Conservation (phyloP, 2,797 vertebrate genomes). For the Remorina albescens region DNA sequence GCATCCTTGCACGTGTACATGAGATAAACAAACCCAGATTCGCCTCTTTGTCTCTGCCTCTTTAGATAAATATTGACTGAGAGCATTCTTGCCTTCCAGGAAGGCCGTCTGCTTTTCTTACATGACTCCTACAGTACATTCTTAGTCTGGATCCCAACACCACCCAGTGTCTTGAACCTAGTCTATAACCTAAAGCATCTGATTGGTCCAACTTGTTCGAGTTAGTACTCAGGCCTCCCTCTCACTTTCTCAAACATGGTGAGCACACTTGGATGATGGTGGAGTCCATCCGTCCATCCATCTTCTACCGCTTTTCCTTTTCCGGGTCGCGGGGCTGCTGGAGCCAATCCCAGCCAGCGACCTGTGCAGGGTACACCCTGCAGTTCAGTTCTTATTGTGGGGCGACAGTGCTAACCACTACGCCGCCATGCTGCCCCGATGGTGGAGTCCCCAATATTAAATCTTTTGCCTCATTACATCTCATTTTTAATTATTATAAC, state of each 20-base stretch:
- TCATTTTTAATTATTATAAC: constrained; percentile 4
- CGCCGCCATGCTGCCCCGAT: too few relatives aligned
- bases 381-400: too few relatives aligned
- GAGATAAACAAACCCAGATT: not conserved
- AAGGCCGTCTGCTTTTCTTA: not conserved
- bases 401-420: too few relatives aligned
- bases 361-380: too few relatives aligned
- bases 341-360: too few relatives aligned
- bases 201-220: not conserved
- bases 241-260: not conserved
- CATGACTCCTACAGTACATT: not conserved
- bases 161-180: not conserved
- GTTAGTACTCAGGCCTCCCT: not conserved
- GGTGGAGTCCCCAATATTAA: not conserved
- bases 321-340: too few relatives aligned
- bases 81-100: not conserved
- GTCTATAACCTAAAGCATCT: not conserved
- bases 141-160: not conserved
- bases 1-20: not conserved
- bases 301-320: too few relatives aligned
- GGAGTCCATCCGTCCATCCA: too few relatives aligned
- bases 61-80: not conserved
- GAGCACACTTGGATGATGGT: not conserved
- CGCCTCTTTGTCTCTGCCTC: too few relatives aligned
- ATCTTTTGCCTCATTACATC: not conserved